These are phyloP conservation scores for Merluccius polli DNA, from an alignment of 2,797 vertebrate species.

Conservation along the genomic window DNA sequence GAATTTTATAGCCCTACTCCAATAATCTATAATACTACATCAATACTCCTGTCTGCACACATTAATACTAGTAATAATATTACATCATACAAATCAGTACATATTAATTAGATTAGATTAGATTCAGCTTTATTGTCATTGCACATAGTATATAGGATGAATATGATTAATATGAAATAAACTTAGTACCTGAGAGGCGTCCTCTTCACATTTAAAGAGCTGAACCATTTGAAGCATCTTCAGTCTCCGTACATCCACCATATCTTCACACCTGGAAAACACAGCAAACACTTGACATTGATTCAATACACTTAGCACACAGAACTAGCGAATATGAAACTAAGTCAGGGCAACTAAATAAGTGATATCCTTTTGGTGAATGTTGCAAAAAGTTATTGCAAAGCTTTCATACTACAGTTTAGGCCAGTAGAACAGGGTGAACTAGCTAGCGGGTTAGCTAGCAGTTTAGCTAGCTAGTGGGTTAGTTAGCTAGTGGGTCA, in stretches of 20 bases:
- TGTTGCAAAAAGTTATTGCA: no score
- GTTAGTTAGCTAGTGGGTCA: no score
- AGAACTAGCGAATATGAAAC: no score
- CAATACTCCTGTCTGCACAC: no score
- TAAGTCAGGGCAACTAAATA: no score
- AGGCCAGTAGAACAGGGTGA: not conserved
- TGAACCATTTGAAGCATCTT: conserved; percentile 99
- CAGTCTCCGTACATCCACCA: conserved; percentile 95
- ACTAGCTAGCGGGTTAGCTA: not conserved
- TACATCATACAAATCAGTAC: no score
- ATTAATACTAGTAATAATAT: no score
- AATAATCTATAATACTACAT: no score
- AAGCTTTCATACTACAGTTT: not conserved
- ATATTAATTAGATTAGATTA: no score
- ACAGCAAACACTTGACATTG: not conserved
- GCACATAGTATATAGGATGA: not conserved
- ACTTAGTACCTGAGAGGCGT: conserved; percentile 87
- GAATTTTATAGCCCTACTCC: no score
- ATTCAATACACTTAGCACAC: no score
- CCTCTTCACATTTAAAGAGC: conserved; percentile 97
- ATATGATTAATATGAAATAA: not conserved
- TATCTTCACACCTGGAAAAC: conserved; percentile 90
- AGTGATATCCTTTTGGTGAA: not conserved
- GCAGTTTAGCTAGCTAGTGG: not conserved
- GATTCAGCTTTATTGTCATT: no score